Base-by-base conservation (phyloP, 2,888 invertebrate genomes). In the Diplazon laetatorius region DNA sequence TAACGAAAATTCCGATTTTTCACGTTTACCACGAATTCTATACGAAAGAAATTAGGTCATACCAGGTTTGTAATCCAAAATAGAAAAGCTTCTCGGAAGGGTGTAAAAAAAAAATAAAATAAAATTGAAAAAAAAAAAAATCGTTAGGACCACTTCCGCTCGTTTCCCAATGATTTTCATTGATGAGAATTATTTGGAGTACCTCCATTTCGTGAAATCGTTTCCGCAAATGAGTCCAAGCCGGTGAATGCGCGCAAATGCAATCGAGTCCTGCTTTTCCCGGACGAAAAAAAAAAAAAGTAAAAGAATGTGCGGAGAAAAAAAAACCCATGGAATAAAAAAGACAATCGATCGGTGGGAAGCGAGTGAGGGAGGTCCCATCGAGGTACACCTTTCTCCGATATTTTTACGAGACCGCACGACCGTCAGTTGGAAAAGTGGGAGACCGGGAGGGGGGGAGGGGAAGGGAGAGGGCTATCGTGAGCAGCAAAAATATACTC, bases 401-500 rank as follows among this genome's bases (percentile, higher is more conserved):
- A 72, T 66, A 74, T 78, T 71, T 78, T 71, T 66, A 44, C 44
- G 59, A 48, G 42, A 72, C 60, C 12, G 55, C 60, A 42, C 48
- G 74, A 74, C 65, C 37, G 20, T n/a, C 52, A 37, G 46, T 46
- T 66, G 70, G 44, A 70, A 73, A 69, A 71, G 70, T 57, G 66
- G 37, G 66, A n/a, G n/a, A n/a, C n/a, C n/a, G n/a, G n/a, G n/a
- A n/a, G n/a, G n/a, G n/a, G n/a, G n/a, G n/a, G n/a, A n/a, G n/a
- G n/a, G n/a, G n/a, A n/a, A n/a, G n/a, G n/a, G n/a, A n/a, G n/a
- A 25, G 14, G 30, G 59, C 73, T 74, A 78, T 78, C 73, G 70
- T 39, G 65, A 74, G 70, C 52, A 66, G n/a, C n/a, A n/a, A 74
- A 78, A 74, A 78, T 78, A 78, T 60, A 74, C 78, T 78, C 42